Evolutionary conservation across 2,888 invertebrate species (phyloP), one percentile per base, ranked within the genome.

Genomic region (Palloptera scutellata): DNA sequence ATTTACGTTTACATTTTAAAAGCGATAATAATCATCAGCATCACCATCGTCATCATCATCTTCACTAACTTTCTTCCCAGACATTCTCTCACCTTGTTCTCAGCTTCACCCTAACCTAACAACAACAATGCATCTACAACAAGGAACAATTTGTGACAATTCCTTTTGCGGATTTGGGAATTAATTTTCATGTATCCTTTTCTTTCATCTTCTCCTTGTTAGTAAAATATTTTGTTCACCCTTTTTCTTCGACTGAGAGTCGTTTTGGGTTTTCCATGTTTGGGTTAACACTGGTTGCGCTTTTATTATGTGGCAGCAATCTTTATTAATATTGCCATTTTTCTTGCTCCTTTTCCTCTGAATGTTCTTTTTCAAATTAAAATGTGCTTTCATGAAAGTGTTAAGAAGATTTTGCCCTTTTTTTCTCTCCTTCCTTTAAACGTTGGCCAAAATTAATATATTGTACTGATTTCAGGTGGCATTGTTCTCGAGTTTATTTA

Each of bases 101-200:
- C 30, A 30, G 6, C 6, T 30, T 30, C 30, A 30, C 30, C 30
- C 30, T 30, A 30, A 30, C 30, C n/a, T n/a, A 30, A 30, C 30
- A 30, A 30, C 30, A 30, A 30, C 30, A 30, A 30, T 30, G 30
- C 30, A 30, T n/a, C n/a, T n/a, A n/a, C n/a, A n/a, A n/a, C n/a
- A n/a, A n/a, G n/a, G n/a, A n/a, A 77, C 77, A 78, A 78, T 78
- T 78, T 78, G 78, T 78, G 77, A 78, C 76, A 78, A 78, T 78
- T 78, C 77, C 77, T 78, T 78, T 78, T 53, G 53, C 19, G 53
- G 53, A 13, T 15, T 77, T 78, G 77, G 69, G 77, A 78, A 78
- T 78, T 78, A 78, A 78, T 78, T 78, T 78, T 78, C 78, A 76
- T 76, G 15, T 48, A 8, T 48, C 51, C 51, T 48, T 48, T 48